These are phyloP conservation scores for Leptarthrus brevirostris DNA, from an alignment of 2,888 invertebrate genomes.

Conservation along the genomic window DNA sequence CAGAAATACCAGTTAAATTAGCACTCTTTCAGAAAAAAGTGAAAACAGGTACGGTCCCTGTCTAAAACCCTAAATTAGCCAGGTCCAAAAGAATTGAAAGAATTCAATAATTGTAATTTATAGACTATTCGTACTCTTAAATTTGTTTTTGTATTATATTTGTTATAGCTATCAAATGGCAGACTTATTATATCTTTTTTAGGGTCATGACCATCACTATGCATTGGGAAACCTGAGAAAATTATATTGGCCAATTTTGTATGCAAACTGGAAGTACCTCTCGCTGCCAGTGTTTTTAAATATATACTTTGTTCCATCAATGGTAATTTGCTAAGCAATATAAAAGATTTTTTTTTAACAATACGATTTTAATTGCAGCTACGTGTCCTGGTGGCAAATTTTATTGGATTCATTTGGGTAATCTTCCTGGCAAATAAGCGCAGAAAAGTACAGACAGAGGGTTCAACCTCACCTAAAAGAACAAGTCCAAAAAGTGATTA, in stretches of 20 bases:
- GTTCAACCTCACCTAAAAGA: constrained; percentile 24
- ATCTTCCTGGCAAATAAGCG: constrained; percentile 79
- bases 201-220: constrained; percentile 76
- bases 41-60: too few species aligned
- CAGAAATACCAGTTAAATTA: too few species aligned
- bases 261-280: constrained; percentile 82
- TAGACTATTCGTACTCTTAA: too few species aligned
- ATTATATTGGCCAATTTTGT: constrained; percentile 75
- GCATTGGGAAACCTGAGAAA: constrained; percentile 74
- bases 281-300: constrained; percentile 81
- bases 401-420: constrained; percentile 84
- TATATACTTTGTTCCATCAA: constrained; percentile 79
- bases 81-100: too few species aligned
- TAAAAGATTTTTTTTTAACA: not conserved
- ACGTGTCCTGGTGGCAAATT: constrained; percentile 77
- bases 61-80: too few species aligned
- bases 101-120: too few species aligned
- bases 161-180: too few species aligned
- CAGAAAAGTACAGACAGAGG: constrained; percentile 67
- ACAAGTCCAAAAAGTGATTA: not conserved
- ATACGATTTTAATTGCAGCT: constrained; percentile 70
- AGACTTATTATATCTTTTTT: too few species aligned
- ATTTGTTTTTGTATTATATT: too few species aligned
- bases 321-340: constrained; percentile 69
- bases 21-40: too few species aligned